Evolutionary conservation across 2,797 vertebrate species (phyloP), one percentile per base, ranked within the genome.

Genomic region (Sternarchorhynchus goeldii): DNA sequence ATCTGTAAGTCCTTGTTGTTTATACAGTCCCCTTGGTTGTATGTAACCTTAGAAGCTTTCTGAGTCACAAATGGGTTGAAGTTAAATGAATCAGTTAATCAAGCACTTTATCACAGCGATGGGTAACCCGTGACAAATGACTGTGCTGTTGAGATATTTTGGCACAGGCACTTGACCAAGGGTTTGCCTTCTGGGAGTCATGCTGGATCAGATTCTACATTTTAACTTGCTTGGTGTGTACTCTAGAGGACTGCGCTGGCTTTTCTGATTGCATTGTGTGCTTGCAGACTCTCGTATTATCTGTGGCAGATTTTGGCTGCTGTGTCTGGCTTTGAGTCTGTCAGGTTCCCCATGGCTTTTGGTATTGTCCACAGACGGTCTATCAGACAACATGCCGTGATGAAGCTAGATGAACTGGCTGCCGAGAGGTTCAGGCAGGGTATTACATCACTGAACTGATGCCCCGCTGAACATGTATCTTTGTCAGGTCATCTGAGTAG

Each of bases 401-500:
- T 14, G 41, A 41, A 74, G 7, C 8, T 32, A 21, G 14, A 18
- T 56, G 32, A 32, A 32, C 72, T 21, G 36, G 65, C 57, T 79
- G 68, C 55, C 31, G 25, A 60, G 29, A 68, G 29, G 21, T 25
- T 45, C 36, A 21, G 60, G 66, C 62, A 59, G 62, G 62, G 36
- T 53, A 10, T 66, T 66, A 21, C 55, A 67, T 73, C 55, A 50
- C 36, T 20, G 55, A 14, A n/a, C 56, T 14, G 50, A 66, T 57
- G 41, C 50, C 29, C 17, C 12, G 20, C 32, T 45, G n/a, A 58
- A 66, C 32, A 78, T 18, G 16, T 39, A 16, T 79, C n/a, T 55
- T 71, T 71, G 53, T 56, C 7, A 85, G 89, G 83, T 71, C 75
- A 82, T 83, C 76, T 78, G 82, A 88, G 81, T 57, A 80, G 84